These are phyloP conservation scores for Leptodactylus fallax DNA, from an alignment of 2,797 vertebrate species.

Conservation along the genomic window DNA sequence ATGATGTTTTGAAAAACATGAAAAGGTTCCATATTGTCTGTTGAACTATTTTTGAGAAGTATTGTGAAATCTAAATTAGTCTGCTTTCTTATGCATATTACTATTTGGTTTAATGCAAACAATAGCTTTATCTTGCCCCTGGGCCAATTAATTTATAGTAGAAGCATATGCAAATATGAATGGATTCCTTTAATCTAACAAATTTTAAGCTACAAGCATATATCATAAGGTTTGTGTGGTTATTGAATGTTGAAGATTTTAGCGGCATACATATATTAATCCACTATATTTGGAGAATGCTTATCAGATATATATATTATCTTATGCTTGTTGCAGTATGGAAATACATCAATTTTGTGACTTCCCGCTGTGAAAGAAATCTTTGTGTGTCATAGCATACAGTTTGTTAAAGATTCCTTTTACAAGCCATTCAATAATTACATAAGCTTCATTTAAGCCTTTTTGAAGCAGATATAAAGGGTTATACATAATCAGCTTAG, in stretches of 20 bases:
- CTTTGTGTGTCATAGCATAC: constrained; percentile 21
- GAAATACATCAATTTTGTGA: constrained; percentile 18
- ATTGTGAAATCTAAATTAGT: constrained; percentile 15
- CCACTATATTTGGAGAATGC: neutral
- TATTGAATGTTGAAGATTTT: neutral
- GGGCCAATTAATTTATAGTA: constrained; percentile 27
- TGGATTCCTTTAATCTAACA: constrained; percentile 3
- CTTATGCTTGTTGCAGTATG: neutral
- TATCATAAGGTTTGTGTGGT: neutral
- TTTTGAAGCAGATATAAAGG: constrained; percentile 45
- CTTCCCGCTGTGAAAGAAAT: constrained; percentile 28
- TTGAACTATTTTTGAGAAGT: neutral
- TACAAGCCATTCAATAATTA: constrained; percentile 37
- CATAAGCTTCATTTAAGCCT: constrained; percentile 49
- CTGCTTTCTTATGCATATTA: constrained; percentile 38
- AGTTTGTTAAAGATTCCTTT: constrained; percentile 41
- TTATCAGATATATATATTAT: constrained; percentile 1
- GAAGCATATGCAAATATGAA: neutral
- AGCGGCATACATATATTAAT: constrained; percentile 16
- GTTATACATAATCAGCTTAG: constrained; percentile 53
- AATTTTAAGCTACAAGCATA: neutral
- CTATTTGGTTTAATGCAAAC: constrained; percentile 1
- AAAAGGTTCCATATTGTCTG: neutral
- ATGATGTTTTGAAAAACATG: neutral
- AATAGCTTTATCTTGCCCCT: constrained; percentile 22